Base-by-base conservation (phyloP, 2,888 invertebrate genomes). In the Sabatieria punctata region DNA sequence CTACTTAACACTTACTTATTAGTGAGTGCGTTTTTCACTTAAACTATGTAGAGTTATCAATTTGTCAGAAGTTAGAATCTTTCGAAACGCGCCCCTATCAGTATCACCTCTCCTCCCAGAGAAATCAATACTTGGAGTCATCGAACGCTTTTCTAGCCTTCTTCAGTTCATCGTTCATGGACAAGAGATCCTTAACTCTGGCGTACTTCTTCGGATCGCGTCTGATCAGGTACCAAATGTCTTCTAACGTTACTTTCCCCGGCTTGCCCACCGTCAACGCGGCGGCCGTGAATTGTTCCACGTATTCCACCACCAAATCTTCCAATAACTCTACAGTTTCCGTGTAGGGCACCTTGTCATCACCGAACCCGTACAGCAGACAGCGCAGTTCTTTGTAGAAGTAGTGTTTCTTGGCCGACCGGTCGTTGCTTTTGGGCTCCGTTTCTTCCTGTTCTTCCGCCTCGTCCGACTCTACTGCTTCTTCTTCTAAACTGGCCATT, bases 281-380 rank as follows among this genome's bases (percentile, higher is more conserved):
- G 4, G 4, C 21, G 6, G 11, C 11, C 15, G 45, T 45, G 24
- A 50, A 24, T 18, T 48, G 30, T 18, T 39, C 30, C 25, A 95
- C 85, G 67, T 88, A 97, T 71, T 95, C 91, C 55, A 95, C 85
- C 0, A 95, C 93, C 41, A 99, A 71, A 68, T 97, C 93, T 71
- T 99, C 97, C 42, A 97, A 73, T 41, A 93, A 75, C 66, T 97
- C 95, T 0, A 97, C 91, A 65, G 91, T 91, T 71, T 97, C 95
- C 1, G 95, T 95, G 62, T 89, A 95, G 0, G 97, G 95, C n/a
- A 60, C 95, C 67, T 89, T 88, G 65, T 97, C 95, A 68, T 97
- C 97, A 3, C 97, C 97, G 73, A 97, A 97, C 0, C 97, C 97
- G 67, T 88, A 99, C 88, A 97, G 91, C 95, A 97, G 97, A 58